These are phyloP conservation scores for Pterophyllum scalare DNA, from an alignment of 2,113 vertebrate species.

Conservation along the genomic window DNA sequence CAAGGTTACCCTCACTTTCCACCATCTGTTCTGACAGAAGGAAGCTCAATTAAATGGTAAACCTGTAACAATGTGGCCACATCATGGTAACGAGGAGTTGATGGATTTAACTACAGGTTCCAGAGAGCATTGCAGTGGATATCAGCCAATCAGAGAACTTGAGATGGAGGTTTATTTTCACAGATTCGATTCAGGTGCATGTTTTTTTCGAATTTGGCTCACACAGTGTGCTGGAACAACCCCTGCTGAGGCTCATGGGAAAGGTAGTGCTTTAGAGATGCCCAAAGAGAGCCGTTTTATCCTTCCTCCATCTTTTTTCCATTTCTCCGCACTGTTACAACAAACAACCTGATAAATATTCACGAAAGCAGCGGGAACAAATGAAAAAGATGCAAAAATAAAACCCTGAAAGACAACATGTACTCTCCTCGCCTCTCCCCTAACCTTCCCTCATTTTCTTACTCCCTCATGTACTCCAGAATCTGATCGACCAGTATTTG, in stretches of 20 bases:
- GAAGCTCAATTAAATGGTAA: background rate
- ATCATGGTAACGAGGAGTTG: background rate
- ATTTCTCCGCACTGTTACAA: slow-evolving; percentile 1
- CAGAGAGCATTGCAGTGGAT: slow-evolving; percentile 12
- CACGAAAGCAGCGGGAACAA: slow-evolving; percentile 45
- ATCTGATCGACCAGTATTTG: slow-evolving; percentile 76
- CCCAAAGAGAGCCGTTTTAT: background rate
- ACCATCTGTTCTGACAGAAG: background rate
- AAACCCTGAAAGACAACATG: background rate
- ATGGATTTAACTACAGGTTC: background rate
- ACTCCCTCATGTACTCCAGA: slow-evolving; percentile 77
- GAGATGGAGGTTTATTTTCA: background rate
- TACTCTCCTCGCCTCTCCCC: background rate
- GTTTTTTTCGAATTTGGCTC: background rate
- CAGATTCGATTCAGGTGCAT: background rate
- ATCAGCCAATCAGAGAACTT: slow-evolving; percentile 28
- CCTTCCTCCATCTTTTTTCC: background rate
- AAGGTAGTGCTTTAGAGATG: slow-evolving; percentile 8
- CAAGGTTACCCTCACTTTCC: background rate
- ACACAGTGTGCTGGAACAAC: background rate
- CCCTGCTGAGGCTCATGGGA: slow-evolving; percentile 25
- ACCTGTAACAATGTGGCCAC: background rate
- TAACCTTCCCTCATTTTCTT: background rate
- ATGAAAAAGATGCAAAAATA: slow-evolving; percentile 6
- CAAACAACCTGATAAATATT: slow-evolving; percentile 24